Evolutionary conservation across 1,140 invertebrate species (phyloP), one percentile per base, ranked within the genome.

Genomic region (Pachypeltis micranthus): DNA sequence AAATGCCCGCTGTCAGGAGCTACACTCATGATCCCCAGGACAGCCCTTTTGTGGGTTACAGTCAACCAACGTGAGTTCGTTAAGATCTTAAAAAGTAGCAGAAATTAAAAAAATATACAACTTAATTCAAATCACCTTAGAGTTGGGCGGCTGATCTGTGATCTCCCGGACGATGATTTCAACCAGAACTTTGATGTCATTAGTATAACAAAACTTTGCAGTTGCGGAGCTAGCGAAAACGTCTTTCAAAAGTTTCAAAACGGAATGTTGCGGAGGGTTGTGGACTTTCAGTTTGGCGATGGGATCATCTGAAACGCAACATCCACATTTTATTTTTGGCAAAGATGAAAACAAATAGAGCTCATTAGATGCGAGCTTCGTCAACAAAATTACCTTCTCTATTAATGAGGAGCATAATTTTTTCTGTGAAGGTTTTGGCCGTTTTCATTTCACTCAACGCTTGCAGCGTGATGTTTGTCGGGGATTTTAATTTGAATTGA

Each of bases 81-180:
- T 55, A n/a, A n/a, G n/a, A n/a, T n/a, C n/a, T 7, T 1, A 59
- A 60, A 63, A 1, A 21, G 16, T 59, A 4, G 12, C 44, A 3
- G 31, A 55, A 60, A 4, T 55, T 4, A 10, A 14, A 14, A 55
- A 21, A 55, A n/a, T 55, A 7, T 3, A 62, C 70, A 72, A n/a
- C n/a, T n/a, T n/a, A n/a, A n/a, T n/a, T n/a, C n/a, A n/a, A n/a
- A n/a, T 76, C 80, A 93, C 90, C 79, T 81, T 77, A 76, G 93
- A 90, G 44, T 89, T 90, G n/a, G 90, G 83, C 54, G 88, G 85
- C 63, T 94, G 80, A 74, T 96, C 91, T 4, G 88, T 85, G 2
- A 96, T 77, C 72, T 93, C 88, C 27, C 91, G 77, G 23, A 93
- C 83, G 54, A 94, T 84, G 70, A 96, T 94, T 72, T 96, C 93